phyloP scores from a whole-genome alignment of 2,113 vertebrate species.

The Pangasianodon gigas region DNA sequence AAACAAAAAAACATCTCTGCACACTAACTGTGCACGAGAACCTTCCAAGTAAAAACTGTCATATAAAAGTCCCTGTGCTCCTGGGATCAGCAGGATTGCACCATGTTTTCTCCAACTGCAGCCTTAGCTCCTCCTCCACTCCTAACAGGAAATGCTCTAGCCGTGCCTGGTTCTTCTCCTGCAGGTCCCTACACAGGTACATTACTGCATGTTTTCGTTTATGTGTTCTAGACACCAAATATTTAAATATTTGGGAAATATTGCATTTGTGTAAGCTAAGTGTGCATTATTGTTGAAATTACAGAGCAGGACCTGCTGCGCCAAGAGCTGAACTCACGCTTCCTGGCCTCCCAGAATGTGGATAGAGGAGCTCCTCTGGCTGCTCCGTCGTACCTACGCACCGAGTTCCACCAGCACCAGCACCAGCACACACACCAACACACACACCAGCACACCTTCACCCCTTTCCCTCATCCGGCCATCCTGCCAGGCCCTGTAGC shows the following conservation, averaged over 20 bases:
- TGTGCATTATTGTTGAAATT: not conserved
- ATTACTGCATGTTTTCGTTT: not conserved
- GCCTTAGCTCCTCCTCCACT: conserved; percentile 45
- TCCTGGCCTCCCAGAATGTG: conserved; percentile 72
- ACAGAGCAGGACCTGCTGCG: conserved; percentile 77
- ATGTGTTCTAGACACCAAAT: not conserved
- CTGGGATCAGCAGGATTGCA: not conserved
- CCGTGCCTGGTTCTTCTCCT: conserved; percentile 39
- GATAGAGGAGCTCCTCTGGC: conserved; percentile 59
- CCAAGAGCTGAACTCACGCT: conserved; percentile 77
- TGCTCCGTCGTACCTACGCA: conserved; percentile 27
- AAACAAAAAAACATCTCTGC: not conserved
- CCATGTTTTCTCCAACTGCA: conserved; percentile 53
- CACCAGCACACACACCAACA: conserved; percentile 82
- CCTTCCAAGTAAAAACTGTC: not conserved
- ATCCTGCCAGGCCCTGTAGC: conserved; percentile 45
- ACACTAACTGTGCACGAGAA: conserved; percentile 11
- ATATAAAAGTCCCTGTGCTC: not conserved
- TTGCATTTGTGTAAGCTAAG: not conserved
- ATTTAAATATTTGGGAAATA: not conserved
- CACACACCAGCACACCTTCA: conserved; percentile 76
- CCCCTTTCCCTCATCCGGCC: conserved; percentile 73
- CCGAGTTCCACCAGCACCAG: conserved; percentile 49
- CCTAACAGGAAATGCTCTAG: conserved; percentile 43
- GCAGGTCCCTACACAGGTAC: conserved; percentile 48